Conservation (phyloP, 2,888 invertebrate genomes). For the Hypercompe scribonia region DNA sequence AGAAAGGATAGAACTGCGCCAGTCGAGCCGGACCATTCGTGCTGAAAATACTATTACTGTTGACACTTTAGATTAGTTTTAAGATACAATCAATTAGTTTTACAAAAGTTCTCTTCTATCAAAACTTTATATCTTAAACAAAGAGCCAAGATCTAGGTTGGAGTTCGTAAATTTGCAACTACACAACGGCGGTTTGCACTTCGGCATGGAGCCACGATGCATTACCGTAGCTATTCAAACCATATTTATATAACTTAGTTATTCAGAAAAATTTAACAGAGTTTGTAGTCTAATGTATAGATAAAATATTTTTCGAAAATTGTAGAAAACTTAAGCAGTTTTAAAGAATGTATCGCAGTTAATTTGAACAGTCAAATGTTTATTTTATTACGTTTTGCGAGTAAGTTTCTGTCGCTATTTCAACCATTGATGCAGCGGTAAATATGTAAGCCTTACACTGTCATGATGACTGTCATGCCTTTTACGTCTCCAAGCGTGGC, state of each 20-base stretch:
- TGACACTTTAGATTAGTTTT: too few species aligned
- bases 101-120: constrained; percentile 27
- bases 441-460: too few species aligned
- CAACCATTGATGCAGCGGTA: too few species aligned
- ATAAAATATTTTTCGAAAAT: background rate
- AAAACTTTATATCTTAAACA: constrained; percentile 28
- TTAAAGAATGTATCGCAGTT: background rate
- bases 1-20: too few species aligned
- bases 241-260: constrained; percentile 21
- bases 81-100: too few species aligned
- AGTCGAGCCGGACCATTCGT: too few species aligned
- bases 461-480: too few species aligned
- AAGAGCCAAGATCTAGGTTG: constrained; percentile 36
- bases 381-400: background rate
- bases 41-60: too few species aligned
- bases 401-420: background rate
- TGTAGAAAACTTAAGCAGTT: background rate
- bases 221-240: constrained; percentile 28
- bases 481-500: too few species aligned
- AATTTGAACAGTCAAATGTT: background rate
- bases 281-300: background rate
- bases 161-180: constrained; percentile 50
- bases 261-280: constrained; percentile 6
- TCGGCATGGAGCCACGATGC: constrained; percentile 31
- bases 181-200: constrained; percentile 43